Evolutionary conservation across 1,140 invertebrate species (phyloP), one percentile per base, ranked within the genome.

Genomic region (Charaxes varanes): DNA sequence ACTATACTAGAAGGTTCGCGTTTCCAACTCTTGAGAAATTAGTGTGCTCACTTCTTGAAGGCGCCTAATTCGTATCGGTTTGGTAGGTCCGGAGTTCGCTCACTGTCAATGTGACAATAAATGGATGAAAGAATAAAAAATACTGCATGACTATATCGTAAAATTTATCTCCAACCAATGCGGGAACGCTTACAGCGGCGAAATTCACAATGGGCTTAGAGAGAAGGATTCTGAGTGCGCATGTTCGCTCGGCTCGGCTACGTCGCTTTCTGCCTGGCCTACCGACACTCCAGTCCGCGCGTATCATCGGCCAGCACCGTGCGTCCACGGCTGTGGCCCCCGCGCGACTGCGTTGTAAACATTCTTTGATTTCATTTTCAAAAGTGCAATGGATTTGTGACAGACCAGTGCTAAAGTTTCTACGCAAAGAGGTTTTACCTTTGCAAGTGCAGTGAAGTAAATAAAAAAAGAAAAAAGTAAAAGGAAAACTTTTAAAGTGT

Each of bases 111-210:
- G n/a, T n/a, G n/a, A n/a, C n/a, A n/a, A n/a, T n/a, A n/a, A n/a
- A n/a, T n/a, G n/a, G n/a, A n/a, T n/a, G 19, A 32, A 13, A 32
- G 16, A 6, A n/a, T 26, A 11, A 6, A 4, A 26, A n/a, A n/a
- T 26, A 26, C n/a, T n/a, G n/a, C 18, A 8, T 4, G 27, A 37
- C 15, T 35, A 28, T 53, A 63, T 55, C 53, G 56, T 58, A 54
- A 68, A 62, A 63, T 71, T 71, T 70, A 71, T 69, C 59, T 70
- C 49, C 31, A 59, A 60, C 54, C 64, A 66, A 67, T 69, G 52
- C 60, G 54, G 55, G 60, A 63, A 54, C 50, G 55, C 68, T 78
- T 67, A 62, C 63, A 63, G 62, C 60, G 51, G 44, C 61, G 51
- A 67, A 69, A 59, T 64, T 64, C 50, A 72, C 60, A 70, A 69